Conservation (phyloP, 2,113 vertebrate genomes). For the Ceuthmochares aereus region DNA sequence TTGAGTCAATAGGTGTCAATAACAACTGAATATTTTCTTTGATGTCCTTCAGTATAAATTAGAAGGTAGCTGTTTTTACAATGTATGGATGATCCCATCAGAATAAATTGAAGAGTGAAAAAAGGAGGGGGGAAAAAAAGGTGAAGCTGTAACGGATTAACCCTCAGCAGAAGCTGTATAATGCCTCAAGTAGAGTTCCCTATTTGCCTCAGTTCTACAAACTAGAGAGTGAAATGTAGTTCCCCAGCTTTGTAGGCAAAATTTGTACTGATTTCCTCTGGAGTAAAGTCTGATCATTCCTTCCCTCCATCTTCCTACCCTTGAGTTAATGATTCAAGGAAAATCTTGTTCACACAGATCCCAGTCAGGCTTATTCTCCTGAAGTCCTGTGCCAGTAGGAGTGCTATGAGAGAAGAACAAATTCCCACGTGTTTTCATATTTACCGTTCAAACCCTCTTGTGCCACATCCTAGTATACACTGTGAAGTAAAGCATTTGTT, state of each 20-base stretch:
- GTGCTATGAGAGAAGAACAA: neutral
- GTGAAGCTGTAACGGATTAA: neutral
- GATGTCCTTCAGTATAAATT: neutral
- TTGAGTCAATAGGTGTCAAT: neutral
- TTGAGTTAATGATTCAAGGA: neutral
- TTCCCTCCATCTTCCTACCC: neutral
- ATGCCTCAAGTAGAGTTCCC: neutral
- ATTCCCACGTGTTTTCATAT: neutral
- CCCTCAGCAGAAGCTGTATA: neutral
- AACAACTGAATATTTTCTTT: neutral
- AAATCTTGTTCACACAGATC: conserved; percentile 2
- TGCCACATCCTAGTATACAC: neutral
- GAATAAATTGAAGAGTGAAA: neutral
- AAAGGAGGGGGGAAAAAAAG: neutral
- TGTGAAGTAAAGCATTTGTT: conserved; percentile 22
- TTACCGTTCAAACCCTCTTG: neutral
- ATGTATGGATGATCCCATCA: neutral
- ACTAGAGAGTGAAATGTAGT: neutral
- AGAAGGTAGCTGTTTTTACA: neutral
- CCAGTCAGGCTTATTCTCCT: neutral
- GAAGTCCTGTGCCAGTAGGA: neutral
- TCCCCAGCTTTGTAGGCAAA: neutral
- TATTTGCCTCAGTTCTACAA: neutral
- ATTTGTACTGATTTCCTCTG: neutral
- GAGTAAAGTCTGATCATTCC: neutral